These are phyloP conservation scores for Monopis laevigella DNA, from an alignment of 2,888 invertebrate genomes.

Conservation along the genomic window DNA sequence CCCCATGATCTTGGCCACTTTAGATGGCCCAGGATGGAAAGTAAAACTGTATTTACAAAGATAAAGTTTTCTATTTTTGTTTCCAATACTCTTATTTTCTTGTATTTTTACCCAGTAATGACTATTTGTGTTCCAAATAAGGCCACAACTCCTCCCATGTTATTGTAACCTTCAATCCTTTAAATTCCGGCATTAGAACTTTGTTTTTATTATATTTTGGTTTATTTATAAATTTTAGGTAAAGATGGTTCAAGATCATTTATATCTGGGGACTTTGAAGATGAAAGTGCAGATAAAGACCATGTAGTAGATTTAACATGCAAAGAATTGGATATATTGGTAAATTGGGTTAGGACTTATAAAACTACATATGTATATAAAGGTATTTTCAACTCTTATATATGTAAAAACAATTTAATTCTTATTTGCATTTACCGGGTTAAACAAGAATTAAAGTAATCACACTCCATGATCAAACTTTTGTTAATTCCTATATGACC, in stretches of 20 bases:
- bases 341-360: constrained; percentile 88
- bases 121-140: too few relatives aligned
- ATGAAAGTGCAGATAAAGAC: constrained; percentile 73
- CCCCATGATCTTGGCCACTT: too few relatives aligned
- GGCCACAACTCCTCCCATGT: too few relatives aligned
- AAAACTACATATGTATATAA: constrained; percentile 80
- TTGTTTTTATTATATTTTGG: constrained; percentile 4
- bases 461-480: too few relatives aligned
- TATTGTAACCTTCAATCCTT: too few relatives aligned
- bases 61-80: too few relatives aligned
- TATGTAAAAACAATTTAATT: neutral
- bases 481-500: too few relatives aligned
- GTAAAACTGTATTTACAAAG: too few relatives aligned
- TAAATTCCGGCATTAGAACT: too few relatives aligned
- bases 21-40: too few relatives aligned
- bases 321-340: constrained; percentile 75
- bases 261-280: constrained; percentile 88
- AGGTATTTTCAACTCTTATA: constrained; percentile 57
- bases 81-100: too few relatives aligned
- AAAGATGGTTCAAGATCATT: constrained; percentile 92
- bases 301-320: constrained; percentile 77
- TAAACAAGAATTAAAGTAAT: neutral
- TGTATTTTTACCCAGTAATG: too few relatives aligned
- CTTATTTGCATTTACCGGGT: neutral
- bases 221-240: constrained; percentile 64